Evolutionary conservation across 2,113 vertebrate species (phyloP), one percentile per base, ranked within the genome.

Genomic region (Paratilapia polleni): DNA sequence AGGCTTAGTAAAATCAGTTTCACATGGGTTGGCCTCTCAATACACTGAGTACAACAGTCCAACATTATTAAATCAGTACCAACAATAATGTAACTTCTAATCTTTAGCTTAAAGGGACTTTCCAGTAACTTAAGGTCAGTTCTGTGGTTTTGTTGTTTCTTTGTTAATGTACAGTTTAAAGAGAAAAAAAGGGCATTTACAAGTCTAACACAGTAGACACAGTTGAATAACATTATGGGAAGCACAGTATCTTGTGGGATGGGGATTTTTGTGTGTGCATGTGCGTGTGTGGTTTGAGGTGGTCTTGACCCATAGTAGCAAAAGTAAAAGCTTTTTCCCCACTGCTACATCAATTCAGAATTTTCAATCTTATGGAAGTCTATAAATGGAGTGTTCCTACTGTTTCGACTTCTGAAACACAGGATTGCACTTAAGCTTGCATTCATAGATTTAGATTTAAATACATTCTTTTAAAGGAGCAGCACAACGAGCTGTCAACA

Each of bases 381-480:
- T 63, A 19, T 73, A 83, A 82, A 86, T 77, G 54, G 54, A 58
- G 70, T 41, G 38, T 43, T 77, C 58, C 52, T 79, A 68, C n/a
- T 78, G 36, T 19, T 84, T 47, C n/a, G 31, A 28, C 60, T 36
- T 62, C 57, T 49, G 26, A 84, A 81, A 88, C 59, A 73, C 61
- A 60, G 9, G 8, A 60, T 63, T 88, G 78, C 70, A 82, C 84
- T 83, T 74, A 77, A 86, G 70, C 57, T n/a, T 31, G 22, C 13
- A 52, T 78, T 78, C 70, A 78, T 74, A 41, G 9, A 43, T 20
- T 49, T 52, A 20, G 66, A 52, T 31, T 70, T 52, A 52, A 70
- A 52, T 70, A 19, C 0, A 17, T 0, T 70, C 49, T 49, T 77
- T 75, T 49, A 22, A 34, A 36, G 34, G 7, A 19, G 24, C 54